Evolutionary conservation across 2,113 vertebrate species (phyloP).

Genomic region (Mormyrus lacerda): DNA sequence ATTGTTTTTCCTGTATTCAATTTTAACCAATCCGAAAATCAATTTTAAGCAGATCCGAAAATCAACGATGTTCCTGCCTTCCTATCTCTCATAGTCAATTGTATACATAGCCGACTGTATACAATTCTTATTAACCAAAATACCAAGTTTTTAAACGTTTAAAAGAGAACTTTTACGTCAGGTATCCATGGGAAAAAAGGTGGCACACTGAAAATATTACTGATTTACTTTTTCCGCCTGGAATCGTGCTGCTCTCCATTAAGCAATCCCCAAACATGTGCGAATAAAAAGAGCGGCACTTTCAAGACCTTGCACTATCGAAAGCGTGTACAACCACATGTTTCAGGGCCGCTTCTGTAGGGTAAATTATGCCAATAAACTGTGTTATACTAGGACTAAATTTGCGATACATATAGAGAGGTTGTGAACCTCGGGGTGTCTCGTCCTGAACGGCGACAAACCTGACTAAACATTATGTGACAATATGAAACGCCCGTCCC

Average conservation of each 20-base stretch:
- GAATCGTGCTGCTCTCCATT: neutral
- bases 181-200: neutral
- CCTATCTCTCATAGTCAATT: neutral
- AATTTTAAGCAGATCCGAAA: neutral
- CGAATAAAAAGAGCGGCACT: neutral
- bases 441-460: neutral
- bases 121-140: neutral
- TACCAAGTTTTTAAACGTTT: neutral
- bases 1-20: neutral
- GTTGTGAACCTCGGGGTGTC: neutral
- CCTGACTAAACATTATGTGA: neutral
- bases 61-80: neutral
- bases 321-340: neutral
- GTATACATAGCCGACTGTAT: neutral
- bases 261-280: constrained; percentile 1
- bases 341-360: neutral
- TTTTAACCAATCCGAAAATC: neutral
- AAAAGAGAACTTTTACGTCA: neutral
- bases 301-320: constrained; percentile 11
- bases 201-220: neutral
- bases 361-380: neutral
- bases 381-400: neutral
- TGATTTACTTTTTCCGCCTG: neutral
- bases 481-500: neutral
- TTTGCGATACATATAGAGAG: neutral